phyloP scores from a whole-genome alignment of 37 sponge, comb jelly and placozoan species.

The Sycon ciliatum region DNA sequence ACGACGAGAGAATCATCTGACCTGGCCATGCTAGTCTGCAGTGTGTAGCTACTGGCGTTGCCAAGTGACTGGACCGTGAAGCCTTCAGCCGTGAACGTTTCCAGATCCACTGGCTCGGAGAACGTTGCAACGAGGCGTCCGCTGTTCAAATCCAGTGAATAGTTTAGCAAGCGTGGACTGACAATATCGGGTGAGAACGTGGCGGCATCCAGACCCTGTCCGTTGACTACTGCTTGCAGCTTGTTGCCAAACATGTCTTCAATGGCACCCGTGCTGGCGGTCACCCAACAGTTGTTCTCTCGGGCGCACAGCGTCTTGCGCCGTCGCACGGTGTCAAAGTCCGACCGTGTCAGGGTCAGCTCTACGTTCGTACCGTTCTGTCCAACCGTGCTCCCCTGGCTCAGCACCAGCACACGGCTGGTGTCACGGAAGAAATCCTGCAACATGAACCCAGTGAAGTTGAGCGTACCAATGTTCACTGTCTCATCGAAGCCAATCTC shows the following conservation, averaged over 20 bases:
- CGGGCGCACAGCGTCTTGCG: background rate
- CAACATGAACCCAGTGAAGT: constrained; percentile 15
- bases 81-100: background rate
- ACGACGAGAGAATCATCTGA: constrained; percentile 43
- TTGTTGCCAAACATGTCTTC: constrained; percentile 23
- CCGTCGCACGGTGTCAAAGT: constrained; percentile 18
- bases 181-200: background rate
- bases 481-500: constrained; percentile 18
- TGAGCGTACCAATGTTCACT: background rate
- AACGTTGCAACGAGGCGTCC: constrained; percentile 49
- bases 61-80: background rate
- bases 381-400: constrained; percentile 55
- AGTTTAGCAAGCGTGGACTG: background rate
- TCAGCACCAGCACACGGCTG: no score
- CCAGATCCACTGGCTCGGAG: constrained; percentile 60
- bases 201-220: background rate
- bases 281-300: constrained; percentile 13
- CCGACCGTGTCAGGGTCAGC: constrained; percentile 43
- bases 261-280: background rate
- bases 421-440: no score
- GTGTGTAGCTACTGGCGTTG: no score
- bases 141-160: constrained; percentile 58
- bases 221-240: background rate
- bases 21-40: no score
- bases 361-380: constrained; percentile 34